Evolutionary conservation across 2,888 invertebrate species (phyloP).

Genomic region (Andrena camellia): DNA sequence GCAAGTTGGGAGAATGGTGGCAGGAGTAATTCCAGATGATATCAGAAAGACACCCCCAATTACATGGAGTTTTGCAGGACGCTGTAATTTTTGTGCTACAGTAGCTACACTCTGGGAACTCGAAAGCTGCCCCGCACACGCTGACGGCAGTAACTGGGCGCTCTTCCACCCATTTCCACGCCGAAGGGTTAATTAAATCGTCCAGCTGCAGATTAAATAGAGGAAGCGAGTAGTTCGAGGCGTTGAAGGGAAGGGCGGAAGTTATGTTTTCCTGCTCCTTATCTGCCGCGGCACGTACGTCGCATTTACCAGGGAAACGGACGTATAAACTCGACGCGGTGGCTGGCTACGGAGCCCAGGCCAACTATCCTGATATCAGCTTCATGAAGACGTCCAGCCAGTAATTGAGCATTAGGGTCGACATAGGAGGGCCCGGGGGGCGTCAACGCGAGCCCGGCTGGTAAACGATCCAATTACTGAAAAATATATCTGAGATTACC

Average conservation of each 20-base stretch:
- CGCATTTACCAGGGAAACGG: constrained; percentile 47
- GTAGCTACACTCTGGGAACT: not conserved
- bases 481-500: constrained; percentile 67
- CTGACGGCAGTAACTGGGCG: not conserved
- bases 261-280: constrained; percentile 40
- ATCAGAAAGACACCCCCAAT: no score
- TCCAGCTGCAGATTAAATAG: constrained; percentile 12
- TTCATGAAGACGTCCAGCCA: constrained; percentile 58
- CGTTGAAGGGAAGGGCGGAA: constrained; percentile 6
- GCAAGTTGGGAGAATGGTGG: no score
- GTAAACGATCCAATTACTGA: constrained; percentile 71
- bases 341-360: constrained; percentile 7
- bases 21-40: no score
- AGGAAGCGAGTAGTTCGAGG: constrained; percentile 16
- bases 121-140: not conserved
- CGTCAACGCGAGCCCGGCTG: constrained; percentile 50
- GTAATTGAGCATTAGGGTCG: constrained; percentile 70
- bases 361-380: constrained; percentile 51
- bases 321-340: constrained; percentile 40
- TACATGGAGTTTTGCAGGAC: no score
- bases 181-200: constrained; percentile 39
- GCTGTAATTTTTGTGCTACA: not conserved
- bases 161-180: not conserved
- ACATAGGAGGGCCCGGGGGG: constrained; percentile 41
- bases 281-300: constrained; percentile 47